phyloP scores from a whole-genome alignment of 1,140 invertebrate species.

The Rhizoglyphus robini region DNA sequence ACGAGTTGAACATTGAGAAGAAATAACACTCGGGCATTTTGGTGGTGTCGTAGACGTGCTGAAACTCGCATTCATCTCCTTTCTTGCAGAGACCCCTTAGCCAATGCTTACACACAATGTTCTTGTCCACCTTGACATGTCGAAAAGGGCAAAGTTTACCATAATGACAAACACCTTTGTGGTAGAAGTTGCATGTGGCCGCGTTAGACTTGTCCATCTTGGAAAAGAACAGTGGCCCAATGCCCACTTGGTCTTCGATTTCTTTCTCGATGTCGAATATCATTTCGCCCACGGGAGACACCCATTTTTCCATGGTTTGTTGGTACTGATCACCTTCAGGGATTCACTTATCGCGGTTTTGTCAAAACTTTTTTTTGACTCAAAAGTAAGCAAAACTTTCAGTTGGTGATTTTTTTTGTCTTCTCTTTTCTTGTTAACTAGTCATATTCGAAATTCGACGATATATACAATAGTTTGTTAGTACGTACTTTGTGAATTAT shows the following conservation, averaged over 20 bases:
- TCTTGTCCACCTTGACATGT: constrained; percentile 31
- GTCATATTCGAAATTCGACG: too few species aligned
- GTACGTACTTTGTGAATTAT: too few species aligned
- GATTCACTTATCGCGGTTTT: too few species aligned
- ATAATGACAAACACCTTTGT: constrained; percentile 31
- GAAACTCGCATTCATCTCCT: constrained; percentile 10
- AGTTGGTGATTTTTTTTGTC: too few species aligned
- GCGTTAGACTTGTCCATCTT: constrained; percentile 38
- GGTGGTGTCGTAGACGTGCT: background rate
- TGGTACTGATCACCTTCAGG: too few species aligned
- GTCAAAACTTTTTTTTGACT: too few species aligned
- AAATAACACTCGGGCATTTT: constrained; percentile 16
- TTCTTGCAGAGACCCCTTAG: constrained; percentile 10
- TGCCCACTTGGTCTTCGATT: constrained; percentile 35
- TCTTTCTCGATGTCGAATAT: constrained; percentile 38
- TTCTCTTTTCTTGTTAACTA: too few species aligned
- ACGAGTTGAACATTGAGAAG: constrained; percentile 9
- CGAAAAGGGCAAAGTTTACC: constrained; percentile 39
- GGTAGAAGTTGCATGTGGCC: constrained; percentile 7
- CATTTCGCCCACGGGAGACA: background rate
- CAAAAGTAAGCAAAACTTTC: too few species aligned
- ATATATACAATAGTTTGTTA: too few species aligned
- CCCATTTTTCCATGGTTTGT: too few species aligned
- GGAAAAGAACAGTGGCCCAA: constrained; percentile 37
- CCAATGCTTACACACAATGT: constrained; percentile 14